Conservation (phyloP, 2,113 vertebrate genomes). For the Charina bottae region DNA sequence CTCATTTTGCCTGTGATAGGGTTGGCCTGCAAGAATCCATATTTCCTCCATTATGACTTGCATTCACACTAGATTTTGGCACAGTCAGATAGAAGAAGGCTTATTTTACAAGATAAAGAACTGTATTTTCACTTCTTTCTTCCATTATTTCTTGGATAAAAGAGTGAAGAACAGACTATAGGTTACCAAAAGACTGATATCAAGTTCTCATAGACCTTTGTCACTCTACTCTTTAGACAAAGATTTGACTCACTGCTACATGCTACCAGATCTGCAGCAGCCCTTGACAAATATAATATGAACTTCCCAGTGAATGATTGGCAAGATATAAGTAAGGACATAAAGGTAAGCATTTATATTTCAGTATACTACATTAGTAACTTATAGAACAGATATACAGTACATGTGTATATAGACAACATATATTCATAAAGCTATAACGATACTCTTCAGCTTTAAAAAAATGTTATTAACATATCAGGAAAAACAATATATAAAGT, state of each 20-base stretch:
- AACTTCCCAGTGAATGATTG: not conserved
- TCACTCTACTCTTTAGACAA: not conserved
- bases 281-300: not conserved
- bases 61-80: not conserved
- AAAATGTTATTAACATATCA: not conserved
- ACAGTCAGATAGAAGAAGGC: slow-evolving; percentile 44
- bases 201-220: not conserved
- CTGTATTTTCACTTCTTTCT: slow-evolving; percentile 5
- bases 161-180: not conserved
- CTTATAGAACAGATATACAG: not conserved
- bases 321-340: not conserved
- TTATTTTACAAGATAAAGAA: slow-evolving; percentile 34
- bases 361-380: not conserved
- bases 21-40: too few relatives aligned
- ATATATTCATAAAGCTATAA: not conserved
- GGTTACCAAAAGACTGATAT: not conserved
- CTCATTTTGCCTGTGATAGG: too few relatives aligned
- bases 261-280: not conserved
- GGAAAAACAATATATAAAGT: not conserved
- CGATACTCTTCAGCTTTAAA: not conserved
- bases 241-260: not conserved
- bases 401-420: not conserved
- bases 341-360: not conserved
- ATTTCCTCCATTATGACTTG: too few relatives aligned
- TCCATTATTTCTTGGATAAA: slow-evolving; percentile 28